Percentiles rank a stretch among this genome's conserved stretches.
Evolutionary conservation across 64 coral and sea anemone genomes (phyloP).

Genomic region (Stichodactyla helianthus): DNA sequence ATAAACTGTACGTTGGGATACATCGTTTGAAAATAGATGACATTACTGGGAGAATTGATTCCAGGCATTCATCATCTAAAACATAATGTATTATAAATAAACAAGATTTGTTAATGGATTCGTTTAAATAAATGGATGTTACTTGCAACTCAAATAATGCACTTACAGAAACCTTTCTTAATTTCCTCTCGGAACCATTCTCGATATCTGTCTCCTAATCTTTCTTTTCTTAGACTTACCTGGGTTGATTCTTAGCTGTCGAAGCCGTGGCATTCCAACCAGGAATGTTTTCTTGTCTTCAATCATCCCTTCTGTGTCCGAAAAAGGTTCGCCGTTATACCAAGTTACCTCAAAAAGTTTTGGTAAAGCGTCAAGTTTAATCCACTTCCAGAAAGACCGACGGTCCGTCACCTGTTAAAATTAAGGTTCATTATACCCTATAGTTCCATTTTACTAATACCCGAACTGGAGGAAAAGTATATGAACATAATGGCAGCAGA

Average conservation of each 20-base stretch:
- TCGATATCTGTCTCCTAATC: too few relatives aligned
- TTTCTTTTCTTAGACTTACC: background rate
- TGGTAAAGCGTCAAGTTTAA: background rate
- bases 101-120: background rate
- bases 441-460: too few relatives aligned
- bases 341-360: background rate
- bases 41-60: background rate
- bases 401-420: background rate
- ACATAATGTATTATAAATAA: background rate
- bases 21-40: conserved; percentile 17
- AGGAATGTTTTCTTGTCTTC: background rate
- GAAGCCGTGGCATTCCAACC: conserved; percentile 15
- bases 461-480: too few relatives aligned
- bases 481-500: too few relatives aligned
- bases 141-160: background rate
- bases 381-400: conserved; percentile 4
- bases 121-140: background rate
- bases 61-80: conserved; percentile 10
- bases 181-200: too few relatives aligned
- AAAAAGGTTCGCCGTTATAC: conserved; percentile 14
- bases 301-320: background rate
- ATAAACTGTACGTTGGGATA: conserved; percentile 31
- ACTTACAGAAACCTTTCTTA: too few relatives aligned
- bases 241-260: conserved; percentile 16
- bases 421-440: too few relatives aligned